Percentiles rank a stretch among this genome's conserved stretches.
These are phyloP conservation scores for Cariama cristata DNA, from an alignment of 2,113 vertebrate species.

Conservation along the genomic window DNA sequence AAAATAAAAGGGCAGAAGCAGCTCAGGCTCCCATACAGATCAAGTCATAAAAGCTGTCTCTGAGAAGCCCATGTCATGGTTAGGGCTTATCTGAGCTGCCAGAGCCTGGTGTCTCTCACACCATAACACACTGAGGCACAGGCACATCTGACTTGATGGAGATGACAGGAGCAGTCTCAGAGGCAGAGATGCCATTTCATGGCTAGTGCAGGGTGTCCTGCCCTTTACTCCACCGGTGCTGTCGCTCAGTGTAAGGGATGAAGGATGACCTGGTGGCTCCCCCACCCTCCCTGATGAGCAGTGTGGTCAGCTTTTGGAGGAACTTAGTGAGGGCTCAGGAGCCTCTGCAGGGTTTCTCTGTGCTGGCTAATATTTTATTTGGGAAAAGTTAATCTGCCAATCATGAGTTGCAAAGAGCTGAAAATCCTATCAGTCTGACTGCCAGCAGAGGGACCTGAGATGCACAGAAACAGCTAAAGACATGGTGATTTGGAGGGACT, in stretches of 20 bases:
- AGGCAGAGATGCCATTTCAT: background rate
- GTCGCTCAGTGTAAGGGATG: background rate
- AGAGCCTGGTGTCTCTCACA: background rate
- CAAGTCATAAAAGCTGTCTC: background rate
- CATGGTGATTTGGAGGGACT: background rate
- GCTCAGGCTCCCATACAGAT: background rate
- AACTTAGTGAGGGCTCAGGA: background rate
- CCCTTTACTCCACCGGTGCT: background rate
- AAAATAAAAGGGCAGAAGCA: background rate
- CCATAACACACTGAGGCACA: background rate
- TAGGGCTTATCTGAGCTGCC: background rate
- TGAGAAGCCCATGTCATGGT: rapidly evolving
- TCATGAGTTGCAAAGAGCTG: background rate
- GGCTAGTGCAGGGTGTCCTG: background rate
- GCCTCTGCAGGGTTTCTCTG: background rate
- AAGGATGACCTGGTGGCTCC: background rate
- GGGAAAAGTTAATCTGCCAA: background rate
- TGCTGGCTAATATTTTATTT: background rate
- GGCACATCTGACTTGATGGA: background rate
- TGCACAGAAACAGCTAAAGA: background rate
- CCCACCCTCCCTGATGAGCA: rapidly evolving
- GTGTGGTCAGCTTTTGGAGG: background rate
- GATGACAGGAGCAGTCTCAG: background rate
- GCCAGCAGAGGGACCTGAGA: constrained; percentile 37
- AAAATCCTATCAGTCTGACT: background rate